Conservation (phyloP, 2,797 vertebrate genomes). For the Pipistrellus pipistrellus region DNA sequence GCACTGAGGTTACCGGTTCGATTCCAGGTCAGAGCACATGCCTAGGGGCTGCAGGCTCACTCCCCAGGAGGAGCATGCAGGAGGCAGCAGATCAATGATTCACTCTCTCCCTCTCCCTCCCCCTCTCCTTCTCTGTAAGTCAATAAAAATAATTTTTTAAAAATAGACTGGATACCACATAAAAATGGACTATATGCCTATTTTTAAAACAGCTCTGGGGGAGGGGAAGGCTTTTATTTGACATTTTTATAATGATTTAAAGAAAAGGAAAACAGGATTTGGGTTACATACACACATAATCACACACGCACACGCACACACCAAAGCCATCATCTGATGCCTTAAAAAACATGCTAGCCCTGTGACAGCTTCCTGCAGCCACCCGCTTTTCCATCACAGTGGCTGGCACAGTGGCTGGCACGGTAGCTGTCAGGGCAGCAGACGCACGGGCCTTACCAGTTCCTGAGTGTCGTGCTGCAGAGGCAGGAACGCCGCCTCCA, state of each 20-base stretch:
- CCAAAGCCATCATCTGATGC: slow-evolving; percentile 28
- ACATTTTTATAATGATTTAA: slow-evolving; percentile 65
- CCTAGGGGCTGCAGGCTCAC: too few species aligned
- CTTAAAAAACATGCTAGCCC: neutral
- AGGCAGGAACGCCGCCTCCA: slow-evolving; percentile 95
- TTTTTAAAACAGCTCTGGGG: slow-evolving; percentile 45
- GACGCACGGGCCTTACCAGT: slow-evolving; percentile 87
- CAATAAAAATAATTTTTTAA: neutral
- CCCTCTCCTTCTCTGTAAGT: too few species aligned
- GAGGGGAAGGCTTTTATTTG: neutral
- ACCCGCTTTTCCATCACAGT: neutral
- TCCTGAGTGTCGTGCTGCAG: slow-evolving; percentile 94
- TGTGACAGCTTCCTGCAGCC: neutral
- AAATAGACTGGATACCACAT: slow-evolving; percentile 18
- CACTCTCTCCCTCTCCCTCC: too few species aligned
- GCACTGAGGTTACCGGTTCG: too few species aligned
- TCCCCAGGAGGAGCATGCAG: too few species aligned
- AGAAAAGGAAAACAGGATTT: slow-evolving; percentile 60
- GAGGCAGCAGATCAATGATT: too few species aligned
- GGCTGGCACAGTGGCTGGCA: neutral
- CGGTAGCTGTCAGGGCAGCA: neutral
- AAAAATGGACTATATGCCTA: slow-evolving; percentile 57
- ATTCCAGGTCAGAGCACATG: too few species aligned
- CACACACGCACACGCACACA: neutral
- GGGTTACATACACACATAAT: neutral